A percentile compares a stretch with the other conserved stretches of the same genome.
phyloP scores from a whole-genome alignment of 2,888 invertebrate genomes.

The Nomada fucata region DNA sequence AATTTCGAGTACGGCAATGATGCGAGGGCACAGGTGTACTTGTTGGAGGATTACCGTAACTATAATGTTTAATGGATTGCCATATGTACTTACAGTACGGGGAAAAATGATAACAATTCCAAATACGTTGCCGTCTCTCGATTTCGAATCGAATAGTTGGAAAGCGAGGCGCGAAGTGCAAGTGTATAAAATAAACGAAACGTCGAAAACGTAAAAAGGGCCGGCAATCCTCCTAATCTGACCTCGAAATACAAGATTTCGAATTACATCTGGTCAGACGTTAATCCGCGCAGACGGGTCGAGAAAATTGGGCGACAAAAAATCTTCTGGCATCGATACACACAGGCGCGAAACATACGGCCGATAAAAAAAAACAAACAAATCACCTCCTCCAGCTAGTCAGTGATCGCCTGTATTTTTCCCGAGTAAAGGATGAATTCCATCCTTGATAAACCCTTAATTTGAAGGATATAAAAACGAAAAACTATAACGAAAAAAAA shows the following conservation, averaged over 20 bases:
- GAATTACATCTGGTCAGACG: neutral
- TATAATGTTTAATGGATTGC: too few relatives aligned
- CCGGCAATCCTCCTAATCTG: neutral
- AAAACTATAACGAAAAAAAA: neutral
- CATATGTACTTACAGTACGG: too few relatives aligned
- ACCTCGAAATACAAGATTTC: neutral
- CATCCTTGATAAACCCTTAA: neutral
- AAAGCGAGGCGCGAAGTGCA: too few relatives aligned
- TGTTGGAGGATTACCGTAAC: too few relatives aligned
- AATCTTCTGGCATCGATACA: neutral
- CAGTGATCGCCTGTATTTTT: constrained; percentile 4
- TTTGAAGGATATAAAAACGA: neutral
- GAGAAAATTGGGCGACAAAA: neutral
- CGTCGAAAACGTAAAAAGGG: too few relatives aligned
- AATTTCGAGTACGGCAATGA: too few relatives aligned
- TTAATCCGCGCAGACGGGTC: neutral
- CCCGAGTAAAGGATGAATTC: neutral
- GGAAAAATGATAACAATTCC: too few relatives aligned
- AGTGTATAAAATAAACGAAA: too few relatives aligned
- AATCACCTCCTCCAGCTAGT: neutral
- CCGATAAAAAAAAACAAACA: neutral
- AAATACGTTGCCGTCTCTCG: too few relatives aligned
- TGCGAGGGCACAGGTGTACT: too few relatives aligned
- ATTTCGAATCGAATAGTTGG: too few relatives aligned
- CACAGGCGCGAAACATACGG: too few relatives aligned